Conservation (phyloP, 2,888 invertebrate genomes). For the Agrochola circellaris region DNA sequence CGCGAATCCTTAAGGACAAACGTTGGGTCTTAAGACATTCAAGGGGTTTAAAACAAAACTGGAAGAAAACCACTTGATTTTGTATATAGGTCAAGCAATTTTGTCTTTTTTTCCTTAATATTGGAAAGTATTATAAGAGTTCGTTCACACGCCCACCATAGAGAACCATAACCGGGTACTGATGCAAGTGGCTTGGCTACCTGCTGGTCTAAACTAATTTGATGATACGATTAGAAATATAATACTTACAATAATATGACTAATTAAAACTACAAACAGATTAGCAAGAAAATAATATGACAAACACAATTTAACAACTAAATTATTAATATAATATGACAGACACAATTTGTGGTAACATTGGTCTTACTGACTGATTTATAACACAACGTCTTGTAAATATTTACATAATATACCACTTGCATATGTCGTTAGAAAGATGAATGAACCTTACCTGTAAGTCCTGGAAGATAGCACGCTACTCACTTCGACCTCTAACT, state of each 20-base stretch:
- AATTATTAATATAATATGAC: not conserved
- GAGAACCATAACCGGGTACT: too few species aligned
- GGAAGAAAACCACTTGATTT: not conserved
- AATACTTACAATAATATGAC: too few species aligned
- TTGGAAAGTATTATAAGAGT: not conserved
- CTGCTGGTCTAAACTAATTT: not conserved
- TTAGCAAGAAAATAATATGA: too few species aligned
- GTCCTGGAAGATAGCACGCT: conserved; percentile 88
- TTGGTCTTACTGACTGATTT: not conserved
- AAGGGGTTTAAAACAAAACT: not conserved
- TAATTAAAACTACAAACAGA: not conserved
- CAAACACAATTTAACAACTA: too few species aligned
- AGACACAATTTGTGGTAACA: not conserved
- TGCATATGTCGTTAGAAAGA: not conserved
- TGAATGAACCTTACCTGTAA: conserved; percentile 81
- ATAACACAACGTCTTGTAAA: not conserved
- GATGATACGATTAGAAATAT: not conserved
- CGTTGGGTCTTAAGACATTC: not conserved
- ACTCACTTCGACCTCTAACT: conserved; percentile 89
- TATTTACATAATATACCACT: not conserved
- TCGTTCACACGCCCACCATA: not conserved
- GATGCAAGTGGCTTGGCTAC: too few species aligned
- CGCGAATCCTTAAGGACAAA: too few species aligned
- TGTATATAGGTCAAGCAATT: too few species aligned
- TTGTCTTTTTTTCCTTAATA: not conserved